Conservation (phyloP, 1,140 invertebrate genomes). For the Chymomyza costata region DNA sequence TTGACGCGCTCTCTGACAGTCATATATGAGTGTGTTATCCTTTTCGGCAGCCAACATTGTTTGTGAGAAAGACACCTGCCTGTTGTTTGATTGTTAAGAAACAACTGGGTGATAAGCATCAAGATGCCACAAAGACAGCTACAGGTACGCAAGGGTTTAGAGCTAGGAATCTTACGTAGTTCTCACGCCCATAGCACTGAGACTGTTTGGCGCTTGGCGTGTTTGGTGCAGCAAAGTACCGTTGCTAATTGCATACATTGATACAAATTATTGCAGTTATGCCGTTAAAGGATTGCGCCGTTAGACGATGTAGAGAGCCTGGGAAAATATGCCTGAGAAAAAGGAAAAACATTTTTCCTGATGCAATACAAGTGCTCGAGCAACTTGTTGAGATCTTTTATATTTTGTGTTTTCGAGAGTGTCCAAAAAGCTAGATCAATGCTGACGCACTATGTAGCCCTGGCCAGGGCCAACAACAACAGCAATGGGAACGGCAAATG, state of each 20-base stretch:
- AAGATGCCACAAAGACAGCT: neutral
- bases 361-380: neutral
- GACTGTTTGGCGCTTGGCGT: constrained; percentile 1
- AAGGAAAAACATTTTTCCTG: neutral
- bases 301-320: too few species aligned
- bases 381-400: too few species aligned
- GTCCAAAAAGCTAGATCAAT: too few species aligned
- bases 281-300: constrained; percentile 57
- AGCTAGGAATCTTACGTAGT: too few species aligned
- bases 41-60: constrained; percentile 1
- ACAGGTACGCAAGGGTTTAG: constrained; percentile 2
- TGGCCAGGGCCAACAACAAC: too few species aligned
- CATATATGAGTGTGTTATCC: constrained; percentile 8
- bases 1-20: too few species aligned
- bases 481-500: too few species aligned
- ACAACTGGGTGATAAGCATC: constrained; percentile 16
- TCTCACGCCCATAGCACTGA: too few species aligned
- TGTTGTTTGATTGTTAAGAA: neutral
- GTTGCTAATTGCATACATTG: constrained; percentile 64
- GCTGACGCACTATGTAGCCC: too few species aligned
- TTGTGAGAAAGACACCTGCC: constrained; percentile 32
- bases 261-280: constrained; percentile 23
- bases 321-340: constrained; percentile 28
- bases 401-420: too few species aligned
- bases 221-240: constrained; percentile 41